These are phyloP conservation scores for Mylabris sibirica DNA, from an alignment of 2,888 invertebrate species.

Conservation along the genomic window DNA sequence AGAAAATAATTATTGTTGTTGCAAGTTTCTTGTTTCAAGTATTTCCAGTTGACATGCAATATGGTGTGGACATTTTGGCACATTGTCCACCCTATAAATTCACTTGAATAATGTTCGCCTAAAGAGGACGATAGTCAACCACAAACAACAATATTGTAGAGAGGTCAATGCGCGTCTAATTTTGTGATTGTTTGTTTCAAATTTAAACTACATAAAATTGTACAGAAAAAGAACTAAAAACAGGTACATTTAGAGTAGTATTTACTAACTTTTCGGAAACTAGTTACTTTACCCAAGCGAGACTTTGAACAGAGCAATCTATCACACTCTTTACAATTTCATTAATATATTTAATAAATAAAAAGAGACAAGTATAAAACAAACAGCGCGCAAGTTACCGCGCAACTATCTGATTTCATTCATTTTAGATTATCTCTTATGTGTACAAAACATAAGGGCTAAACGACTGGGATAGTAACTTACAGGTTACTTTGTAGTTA, in stretches of 20 bases:
- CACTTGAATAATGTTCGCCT: background rate
- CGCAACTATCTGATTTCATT: too few relatives aligned
- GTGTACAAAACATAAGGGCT: too few relatives aligned
- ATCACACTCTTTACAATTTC: too few relatives aligned
- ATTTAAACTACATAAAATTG: background rate
- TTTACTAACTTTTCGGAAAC: too few relatives aligned
- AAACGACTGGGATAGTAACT: too few relatives aligned
- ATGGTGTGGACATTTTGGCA: slow-evolving; percentile 11
- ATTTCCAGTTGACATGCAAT: slow-evolving; percentile 7
- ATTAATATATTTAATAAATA: too few relatives aligned
- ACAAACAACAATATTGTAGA: background rate
- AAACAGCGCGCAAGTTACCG: too few relatives aligned
- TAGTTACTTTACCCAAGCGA: too few relatives aligned
- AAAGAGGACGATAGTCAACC: background rate
- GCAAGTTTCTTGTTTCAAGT: background rate
- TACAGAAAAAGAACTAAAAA: background rate
- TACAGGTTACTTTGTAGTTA: too few relatives aligned
- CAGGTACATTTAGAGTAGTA: background rate
- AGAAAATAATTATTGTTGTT: slow-evolving; percentile 2
- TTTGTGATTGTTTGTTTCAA: background rate
- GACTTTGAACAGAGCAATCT: too few relatives aligned
- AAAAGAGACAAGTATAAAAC: too few relatives aligned
- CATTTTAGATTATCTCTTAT: too few relatives aligned
- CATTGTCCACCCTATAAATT: slow-evolving; percentile 10
- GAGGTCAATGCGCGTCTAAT: slow-evolving; percentile 7